Evolutionary conservation across 1,140 invertebrate species (phyloP).

Genomic region (Goniozus legneri): DNA sequence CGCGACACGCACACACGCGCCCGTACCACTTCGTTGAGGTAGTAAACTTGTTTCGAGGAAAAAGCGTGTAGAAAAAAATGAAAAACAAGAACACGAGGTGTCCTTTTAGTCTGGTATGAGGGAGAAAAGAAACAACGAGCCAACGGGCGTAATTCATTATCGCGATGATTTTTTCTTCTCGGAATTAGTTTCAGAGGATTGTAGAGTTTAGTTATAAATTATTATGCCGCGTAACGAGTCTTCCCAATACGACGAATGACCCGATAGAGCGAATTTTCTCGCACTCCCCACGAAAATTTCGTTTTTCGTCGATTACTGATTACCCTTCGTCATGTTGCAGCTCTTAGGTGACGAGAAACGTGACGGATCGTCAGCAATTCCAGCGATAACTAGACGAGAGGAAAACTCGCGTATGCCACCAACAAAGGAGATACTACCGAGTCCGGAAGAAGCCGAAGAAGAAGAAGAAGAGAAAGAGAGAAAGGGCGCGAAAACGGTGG

Average conservation of each 20-base stretch:
- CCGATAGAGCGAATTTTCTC: not conserved
- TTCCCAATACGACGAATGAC: slow-evolving; percentile 1
- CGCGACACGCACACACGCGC: too few relatives aligned
- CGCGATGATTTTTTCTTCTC: too few relatives aligned
- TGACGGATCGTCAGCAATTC: not conserved
- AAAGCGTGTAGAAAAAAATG: too few relatives aligned
- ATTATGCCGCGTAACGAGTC: too few relatives aligned
- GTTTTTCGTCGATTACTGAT: not conserved
- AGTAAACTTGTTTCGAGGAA: too few relatives aligned
- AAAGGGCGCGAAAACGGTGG: slow-evolving; percentile 9
- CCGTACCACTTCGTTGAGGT: too few relatives aligned
- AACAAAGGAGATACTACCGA: slow-evolving; percentile 14
- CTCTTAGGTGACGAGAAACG: not conserved
- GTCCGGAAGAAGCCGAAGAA: slow-evolving; percentile 8
- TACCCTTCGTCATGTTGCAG: not conserved
- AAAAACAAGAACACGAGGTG: too few relatives aligned
- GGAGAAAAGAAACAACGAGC: too few relatives aligned
- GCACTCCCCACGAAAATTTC: not conserved
- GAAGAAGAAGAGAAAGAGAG: slow-evolving; percentile 5
- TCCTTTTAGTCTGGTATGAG: too few relatives aligned
- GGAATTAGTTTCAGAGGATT: too few relatives aligned
- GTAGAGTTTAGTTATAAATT: too few relatives aligned
- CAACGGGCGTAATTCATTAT: too few relatives aligned
- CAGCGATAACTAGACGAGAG: slow-evolving; percentile 27
- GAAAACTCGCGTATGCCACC: slow-evolving; percentile 30